phyloP scores from a whole-genome alignment of 1,140 invertebrate genomes.

The Centruroides vittatus region DNA sequence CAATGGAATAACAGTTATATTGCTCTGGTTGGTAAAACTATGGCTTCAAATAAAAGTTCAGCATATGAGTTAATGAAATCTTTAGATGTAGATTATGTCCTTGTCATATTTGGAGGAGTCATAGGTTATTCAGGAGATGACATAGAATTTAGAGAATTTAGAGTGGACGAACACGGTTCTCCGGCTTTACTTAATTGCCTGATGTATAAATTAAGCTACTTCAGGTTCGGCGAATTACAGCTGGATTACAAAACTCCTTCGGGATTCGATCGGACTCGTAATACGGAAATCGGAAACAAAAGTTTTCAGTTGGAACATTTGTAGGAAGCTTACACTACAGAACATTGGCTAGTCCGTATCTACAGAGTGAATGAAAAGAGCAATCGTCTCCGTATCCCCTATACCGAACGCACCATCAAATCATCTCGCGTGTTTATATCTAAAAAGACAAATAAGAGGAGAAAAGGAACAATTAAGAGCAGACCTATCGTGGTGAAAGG shows the following conservation, averaged over 20 bases:
- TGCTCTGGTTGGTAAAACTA: constrained; percentile 90
- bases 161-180: constrained; percentile 85
- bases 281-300: constrained; percentile 92
- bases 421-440: constrained; percentile 17
- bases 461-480: constrained; percentile 75
- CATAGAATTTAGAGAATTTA: constrained; percentile 99
- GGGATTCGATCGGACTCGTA: constrained; percentile 88
- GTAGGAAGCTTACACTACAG: constrained; percentile 96
- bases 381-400: constrained; percentile 23
- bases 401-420: constrained; percentile 19
- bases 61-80: constrained; percentile 95
- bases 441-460: constrained; percentile 54
- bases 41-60: constrained; percentile 95
- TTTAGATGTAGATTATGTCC: constrained; percentile 94
- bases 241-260: constrained; percentile 60
- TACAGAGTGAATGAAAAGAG: constrained; percentile 62
- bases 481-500: constrained; percentile 77
- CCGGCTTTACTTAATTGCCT: constrained; percentile 90
- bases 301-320: constrained; percentile 91
- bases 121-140: constrained; percentile 99
- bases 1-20: constrained; percentile 99
- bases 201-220: constrained; percentile 99
- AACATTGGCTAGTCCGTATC: constrained; percentile 94
- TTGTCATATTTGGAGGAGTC: constrained; percentile 96
- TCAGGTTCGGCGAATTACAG: constrained; percentile 84